Evolutionary conservation across 1,140 invertebrate species (phyloP).

Genomic region (Panulirus ornatus): DNA sequence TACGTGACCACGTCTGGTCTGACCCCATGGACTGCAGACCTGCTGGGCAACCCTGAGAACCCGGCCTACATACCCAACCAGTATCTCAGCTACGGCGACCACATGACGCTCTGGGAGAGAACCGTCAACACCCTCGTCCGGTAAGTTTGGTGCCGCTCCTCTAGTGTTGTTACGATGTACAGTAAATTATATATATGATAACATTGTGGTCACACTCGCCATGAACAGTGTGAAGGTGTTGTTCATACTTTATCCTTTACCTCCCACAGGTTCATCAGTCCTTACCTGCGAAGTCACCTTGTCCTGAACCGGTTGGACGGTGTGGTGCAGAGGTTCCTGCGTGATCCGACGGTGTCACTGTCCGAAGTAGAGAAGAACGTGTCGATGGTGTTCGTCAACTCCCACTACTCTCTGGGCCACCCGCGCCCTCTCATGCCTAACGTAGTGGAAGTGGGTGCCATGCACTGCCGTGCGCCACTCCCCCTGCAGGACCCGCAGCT

Average conservation of each 20-base stretch:
- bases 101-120: slow-evolving; percentile 76
- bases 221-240: neutral
- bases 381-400: slow-evolving; percentile 81
- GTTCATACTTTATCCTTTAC: too few relatives aligned
- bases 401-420: slow-evolving; percentile 80
- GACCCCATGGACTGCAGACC: slow-evolving; percentile 75
- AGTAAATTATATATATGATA: neutral
- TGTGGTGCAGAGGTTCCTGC: slow-evolving; percentile 68
- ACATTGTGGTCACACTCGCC: neutral
- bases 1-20: slow-evolving; percentile 75
- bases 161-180: neutral
- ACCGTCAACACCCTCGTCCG: slow-evolving; percentile 74
- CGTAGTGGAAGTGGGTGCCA: slow-evolving; percentile 82
- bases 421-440: slow-evolving; percentile 79
- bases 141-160: slow-evolving; percentile 20
- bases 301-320: slow-evolving; percentile 66
- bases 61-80: slow-evolving; percentile 75
- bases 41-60: slow-evolving; percentile 75
- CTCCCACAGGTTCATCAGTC: slow-evolving; percentile 44
- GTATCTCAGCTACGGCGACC: slow-evolving; percentile 69
- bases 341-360: slow-evolving; percentile 75
- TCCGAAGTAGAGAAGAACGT: slow-evolving; percentile 79
- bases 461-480: slow-evolving; percentile 79
- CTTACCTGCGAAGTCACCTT: slow-evolving; percentile 58
- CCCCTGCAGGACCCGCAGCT: slow-evolving; percentile 70